Evolutionary conservation across 2,797 vertebrate genomes (phyloP).

Genomic region (Hafferia zeledoni): DNA sequence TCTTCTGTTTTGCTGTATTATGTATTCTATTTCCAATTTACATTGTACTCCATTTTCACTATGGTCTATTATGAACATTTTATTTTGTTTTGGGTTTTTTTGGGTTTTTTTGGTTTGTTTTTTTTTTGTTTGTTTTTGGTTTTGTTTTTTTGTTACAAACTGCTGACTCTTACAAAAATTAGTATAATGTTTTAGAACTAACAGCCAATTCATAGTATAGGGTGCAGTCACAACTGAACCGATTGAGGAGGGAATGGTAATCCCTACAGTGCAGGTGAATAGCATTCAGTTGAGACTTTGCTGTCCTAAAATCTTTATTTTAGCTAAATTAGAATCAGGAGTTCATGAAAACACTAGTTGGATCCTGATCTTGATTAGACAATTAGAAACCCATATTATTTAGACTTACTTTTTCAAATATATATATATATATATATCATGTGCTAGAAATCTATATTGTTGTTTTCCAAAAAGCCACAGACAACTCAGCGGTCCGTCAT

Average conservation of each 20-base stretch:
- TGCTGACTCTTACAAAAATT: background rate
- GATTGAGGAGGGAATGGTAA: background rate
- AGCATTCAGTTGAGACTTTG: background rate
- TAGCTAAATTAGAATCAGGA: background rate
- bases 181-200: background rate
- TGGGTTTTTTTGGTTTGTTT: too few species aligned
- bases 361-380: background rate
- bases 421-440: background rate
- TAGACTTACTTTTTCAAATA: background rate
- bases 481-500: accelerated
- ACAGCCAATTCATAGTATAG: background rate
- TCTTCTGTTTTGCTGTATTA: background rate
- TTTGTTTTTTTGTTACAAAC: background rate
- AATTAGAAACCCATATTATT: background rate
- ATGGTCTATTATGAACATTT: background rate
- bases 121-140: too few species aligned
- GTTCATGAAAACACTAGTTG: background rate
- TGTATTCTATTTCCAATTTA: background rate
- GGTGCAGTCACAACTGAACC: background rate
- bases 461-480: background rate
- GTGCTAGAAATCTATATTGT: background rate
- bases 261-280: background rate
- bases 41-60: background rate
- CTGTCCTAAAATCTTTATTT: background rate
- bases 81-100: background rate